A percentile compares a stretch with the other conserved stretches of the same genome.
Evolutionary conservation across 2,113 vertebrate genomes (phyloP).

Genomic region (Platanista minor): DNA sequence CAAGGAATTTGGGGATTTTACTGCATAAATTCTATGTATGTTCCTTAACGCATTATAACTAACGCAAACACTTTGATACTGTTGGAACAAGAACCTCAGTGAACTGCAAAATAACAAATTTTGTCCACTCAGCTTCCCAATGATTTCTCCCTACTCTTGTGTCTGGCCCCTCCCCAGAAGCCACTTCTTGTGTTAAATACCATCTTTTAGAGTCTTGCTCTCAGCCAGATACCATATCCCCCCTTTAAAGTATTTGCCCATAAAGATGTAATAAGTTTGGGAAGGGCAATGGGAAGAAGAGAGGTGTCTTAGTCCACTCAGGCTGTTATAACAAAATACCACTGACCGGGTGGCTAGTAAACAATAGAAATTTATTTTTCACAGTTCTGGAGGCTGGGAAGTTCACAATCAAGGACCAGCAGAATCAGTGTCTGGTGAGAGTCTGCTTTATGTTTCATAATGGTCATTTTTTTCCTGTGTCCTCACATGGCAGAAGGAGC

Average conservation of each 20-base stretch:
- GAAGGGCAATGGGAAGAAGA: background rate
- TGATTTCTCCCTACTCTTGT: background rate
- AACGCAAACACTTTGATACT: background rate
- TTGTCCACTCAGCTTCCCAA: background rate
- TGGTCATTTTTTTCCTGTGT: background rate
- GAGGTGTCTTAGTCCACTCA: background rate
- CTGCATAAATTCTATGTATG: background rate
- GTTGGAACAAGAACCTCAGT: background rate
- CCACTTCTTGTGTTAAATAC: background rate
- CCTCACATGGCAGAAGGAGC: background rate
- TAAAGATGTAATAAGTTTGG: slow-evolving; percentile 3
- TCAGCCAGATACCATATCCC: background rate
- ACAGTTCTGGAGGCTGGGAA: background rate
- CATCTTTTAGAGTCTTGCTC: background rate
- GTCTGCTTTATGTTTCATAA: background rate
- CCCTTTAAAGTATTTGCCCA: background rate
- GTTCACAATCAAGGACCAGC: background rate
- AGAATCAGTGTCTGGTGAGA: background rate
- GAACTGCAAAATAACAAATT: background rate
- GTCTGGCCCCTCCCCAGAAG: background rate
- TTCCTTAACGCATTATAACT: background rate
- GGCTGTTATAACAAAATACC: background rate
- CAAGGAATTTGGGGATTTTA: background rate
- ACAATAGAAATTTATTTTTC: background rate
- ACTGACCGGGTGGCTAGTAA: background rate